Base-by-base conservation (phyloP, 2,113 vertebrate genomes). In the Rattus rattus region DNA sequence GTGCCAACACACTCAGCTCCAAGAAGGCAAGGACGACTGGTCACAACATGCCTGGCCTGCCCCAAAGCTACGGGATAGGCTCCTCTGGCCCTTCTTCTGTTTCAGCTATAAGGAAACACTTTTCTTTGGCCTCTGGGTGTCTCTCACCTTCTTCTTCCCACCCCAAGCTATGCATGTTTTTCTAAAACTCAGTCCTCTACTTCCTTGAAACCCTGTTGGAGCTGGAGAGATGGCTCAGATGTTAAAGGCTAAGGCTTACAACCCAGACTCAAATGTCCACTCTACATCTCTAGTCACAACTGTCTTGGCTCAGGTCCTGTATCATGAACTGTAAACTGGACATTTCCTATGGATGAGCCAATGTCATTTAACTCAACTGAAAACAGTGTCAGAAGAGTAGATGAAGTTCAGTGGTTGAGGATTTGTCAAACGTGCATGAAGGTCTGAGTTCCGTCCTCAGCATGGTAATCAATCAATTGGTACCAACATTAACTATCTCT, bases 11-110 rank as follows among this genome's bases (percentile, higher is more conserved):
- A 70, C 76, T 89, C 88, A 90, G 72, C 67, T 93, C 88, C 89
- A 43, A 96, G 76, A 84, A 93, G 76, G 86, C 92, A 92, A 52
- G 16, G 7, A 91, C 59, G 76, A 94, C 96, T 30, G 43, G 95
- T 96, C 89, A 20, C 28, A 73, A 75, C 96, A 93, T 49, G 95
- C 63, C 94, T 49, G 72, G 36, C 77, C 67, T 87, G 65, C 92
- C 92, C 88, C 88, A 70, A 47, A 96, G 92, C 72, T 80, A 75
- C 73, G 69, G 87, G 63, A 83, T 92, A 92, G 72, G 39, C 69
- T 67, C 86, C 83, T 73, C 8, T 63, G 76, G 72, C 67, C 67
- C 67, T 69, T 33, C 67, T 69, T 69, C 67, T 69, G 67, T 33
- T 69, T 69, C 67, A 69, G 67, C 67, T 69, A 61, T 1, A 69